Base-by-base conservation (phyloP, 2,113 vertebrate genomes). In the Sylvilagus bachmani region DNA sequence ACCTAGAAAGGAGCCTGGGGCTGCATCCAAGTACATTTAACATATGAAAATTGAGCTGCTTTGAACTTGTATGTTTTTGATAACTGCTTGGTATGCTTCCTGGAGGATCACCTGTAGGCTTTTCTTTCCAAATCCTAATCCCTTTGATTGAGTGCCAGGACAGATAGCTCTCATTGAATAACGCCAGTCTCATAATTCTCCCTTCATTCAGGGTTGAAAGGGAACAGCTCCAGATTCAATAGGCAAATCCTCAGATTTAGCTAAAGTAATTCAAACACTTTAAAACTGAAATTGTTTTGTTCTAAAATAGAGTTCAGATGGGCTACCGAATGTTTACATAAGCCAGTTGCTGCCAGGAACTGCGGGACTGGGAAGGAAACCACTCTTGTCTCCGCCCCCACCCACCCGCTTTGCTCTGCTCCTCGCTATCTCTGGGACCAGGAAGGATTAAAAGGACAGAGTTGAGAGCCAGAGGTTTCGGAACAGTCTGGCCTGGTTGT, bases 91-190 rank as follows among this genome's bases (percentile, higher is more conserved):
- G 99, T 99, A 99, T 99, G 99, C 99, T 99, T 99, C 99, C 99
- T 99, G 99, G 98, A 99, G 99, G 99, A 99, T 99, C 99, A 99
- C 99, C 99, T 99, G 99, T 99, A 99, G 99, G 99, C 99, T 99
- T 99, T 98, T 99, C 99, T 99, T 99, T 99, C 99, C 99, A 98
- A 99, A 98, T 98, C 99, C 98, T 99, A 99, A 99, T 99, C 99
- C 99, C 99, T 99, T 99, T 99, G 99, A 99, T 99, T 99, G 99
- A 99, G 98, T 99, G 99, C 99, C 99, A 99, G 99, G 99, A 98
- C 99, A 99, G 99, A 99, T 99, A 99, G 98, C 98, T 98, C 98
- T 98, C 98, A 98, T 98, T 99, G 98, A 99, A 98, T 98, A 98
- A 99, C 98, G 98, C 97, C 98, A 98, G 98, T 98, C 98, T 98